Evolutionary conservation across 2,888 invertebrate genomes (phyloP).

Genomic region (Hirudinaria manillensis): DNA sequence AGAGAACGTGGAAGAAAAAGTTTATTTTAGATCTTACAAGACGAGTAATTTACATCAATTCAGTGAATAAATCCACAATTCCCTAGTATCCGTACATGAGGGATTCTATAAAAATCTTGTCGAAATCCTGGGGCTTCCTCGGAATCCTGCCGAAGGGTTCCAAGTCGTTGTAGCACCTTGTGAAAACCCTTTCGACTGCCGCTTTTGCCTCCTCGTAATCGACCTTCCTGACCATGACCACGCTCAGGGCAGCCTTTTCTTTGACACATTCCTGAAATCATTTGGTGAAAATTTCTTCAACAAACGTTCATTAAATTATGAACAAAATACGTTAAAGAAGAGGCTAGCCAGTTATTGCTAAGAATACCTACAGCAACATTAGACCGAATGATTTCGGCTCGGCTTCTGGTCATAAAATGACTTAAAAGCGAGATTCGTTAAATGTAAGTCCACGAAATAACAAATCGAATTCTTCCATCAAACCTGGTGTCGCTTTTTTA

Average conservation of each 20-base stretch:
- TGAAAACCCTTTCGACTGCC: constrained; percentile 79
- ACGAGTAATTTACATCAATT: no score
- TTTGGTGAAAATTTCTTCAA: background rate
- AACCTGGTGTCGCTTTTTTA: constrained; percentile 74
- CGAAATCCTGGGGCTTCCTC: constrained; percentile 42
- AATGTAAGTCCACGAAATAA: no score
- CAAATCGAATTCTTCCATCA: constrained; percentile 29
- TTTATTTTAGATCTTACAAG: no score
- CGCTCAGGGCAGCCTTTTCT: constrained; percentile 75
- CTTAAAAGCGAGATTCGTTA: no score
- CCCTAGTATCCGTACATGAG: constrained; percentile 44
- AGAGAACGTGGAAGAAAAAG: no score
- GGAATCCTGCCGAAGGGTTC: constrained; percentile 73
- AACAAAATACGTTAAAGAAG: background rate
- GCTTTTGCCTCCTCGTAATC: constrained; percentile 66
- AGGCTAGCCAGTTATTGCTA: background rate
- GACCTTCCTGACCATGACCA: constrained; percentile 74
- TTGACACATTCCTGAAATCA: constrained; percentile 70
- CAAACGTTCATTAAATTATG: background rate
- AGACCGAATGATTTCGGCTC: background rate
- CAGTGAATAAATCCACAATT: no score
- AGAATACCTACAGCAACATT: background rate
- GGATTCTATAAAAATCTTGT: constrained; percentile 45
- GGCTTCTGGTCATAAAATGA: no score
- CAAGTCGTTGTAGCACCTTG: constrained; percentile 80